Percentiles rank a stretch among this genome's conserved stretches.
These are phyloP conservation scores for Bruchidius siliquastri DNA, from an alignment of 2,888 invertebrate genomes.

Conservation along the genomic window DNA sequence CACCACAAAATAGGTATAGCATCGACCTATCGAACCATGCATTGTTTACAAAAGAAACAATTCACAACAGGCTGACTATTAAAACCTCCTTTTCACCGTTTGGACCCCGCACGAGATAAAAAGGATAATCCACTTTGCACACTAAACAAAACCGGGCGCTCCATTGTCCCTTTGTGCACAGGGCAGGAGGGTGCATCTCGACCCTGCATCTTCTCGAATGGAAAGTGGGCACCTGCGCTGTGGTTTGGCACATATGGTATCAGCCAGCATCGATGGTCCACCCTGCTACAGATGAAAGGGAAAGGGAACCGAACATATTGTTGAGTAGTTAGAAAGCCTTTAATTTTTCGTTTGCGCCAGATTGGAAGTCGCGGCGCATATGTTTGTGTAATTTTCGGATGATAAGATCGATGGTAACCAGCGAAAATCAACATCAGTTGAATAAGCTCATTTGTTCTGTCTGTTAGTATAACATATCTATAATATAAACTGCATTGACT, in stretches of 20 bases:
- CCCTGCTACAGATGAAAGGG: conserved; percentile 19
- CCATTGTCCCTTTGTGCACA: conserved; percentile 1
- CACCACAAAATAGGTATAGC: too few relatives aligned
- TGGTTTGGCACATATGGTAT: conserved; percentile 36
- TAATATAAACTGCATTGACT: too few relatives aligned
- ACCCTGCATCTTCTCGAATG: neutral
- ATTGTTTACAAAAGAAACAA: neutral
- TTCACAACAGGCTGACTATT: neutral
- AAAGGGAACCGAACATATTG: conserved; percentile 36
- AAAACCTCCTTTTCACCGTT: neutral
- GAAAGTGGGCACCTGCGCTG: conserved; percentile 27
- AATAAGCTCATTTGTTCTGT: too few relatives aligned
- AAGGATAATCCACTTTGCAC: conserved; percentile 1
- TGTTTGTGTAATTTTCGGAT: neutral
- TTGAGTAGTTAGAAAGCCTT: conserved; percentile 36
- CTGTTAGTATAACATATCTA: too few relatives aligned
- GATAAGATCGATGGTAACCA: neutral
- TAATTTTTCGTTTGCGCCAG: conserved; percentile 10
- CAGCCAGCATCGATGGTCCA: conserved; percentile 29
- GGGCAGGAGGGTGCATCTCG: neutral
- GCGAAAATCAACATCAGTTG: too few relatives aligned
- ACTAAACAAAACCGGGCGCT: neutral
- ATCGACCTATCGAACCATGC: neutral
- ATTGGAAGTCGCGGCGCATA: neutral
- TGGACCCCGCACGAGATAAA: neutral